Conservation (phyloP, 1,140 invertebrate species). For the Globodera ellingtonae region DNA sequence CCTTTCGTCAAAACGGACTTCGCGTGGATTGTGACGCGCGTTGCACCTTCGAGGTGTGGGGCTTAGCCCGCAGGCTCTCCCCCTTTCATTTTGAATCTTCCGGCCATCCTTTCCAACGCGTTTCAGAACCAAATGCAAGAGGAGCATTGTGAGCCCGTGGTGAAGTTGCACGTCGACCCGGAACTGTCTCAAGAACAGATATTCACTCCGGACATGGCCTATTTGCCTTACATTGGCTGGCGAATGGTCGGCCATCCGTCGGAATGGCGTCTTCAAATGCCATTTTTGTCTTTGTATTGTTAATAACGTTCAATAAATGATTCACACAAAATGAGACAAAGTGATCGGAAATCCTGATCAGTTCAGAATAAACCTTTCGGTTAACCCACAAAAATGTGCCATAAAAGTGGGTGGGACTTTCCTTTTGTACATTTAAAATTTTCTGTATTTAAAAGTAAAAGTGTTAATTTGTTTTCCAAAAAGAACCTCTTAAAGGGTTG, state of each 20-base stretch:
- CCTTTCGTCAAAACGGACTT: conserved; percentile 41
- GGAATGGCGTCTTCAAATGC: conserved; percentile 58
- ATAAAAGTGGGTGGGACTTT: no score
- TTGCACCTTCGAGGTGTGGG: conserved; percentile 41
- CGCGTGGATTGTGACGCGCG: conserved; percentile 49
- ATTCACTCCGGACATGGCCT: conserved; percentile 57
- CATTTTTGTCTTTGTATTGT: conserved; percentile 59
- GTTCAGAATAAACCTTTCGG: no score
- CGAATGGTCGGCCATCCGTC: conserved; percentile 62
- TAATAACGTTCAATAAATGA: not conserved
- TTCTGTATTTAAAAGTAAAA: no score
- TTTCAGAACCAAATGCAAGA: conserved; percentile 52
- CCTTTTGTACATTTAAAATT: no score
- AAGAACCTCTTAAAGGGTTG: no score
- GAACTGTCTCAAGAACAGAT: conserved; percentile 56
- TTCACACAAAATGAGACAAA: not conserved
- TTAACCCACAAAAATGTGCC: no score
- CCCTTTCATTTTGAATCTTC: no score
- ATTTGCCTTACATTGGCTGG: conserved; percentile 58
- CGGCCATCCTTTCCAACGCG: not conserved
- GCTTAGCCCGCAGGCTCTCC: no score
- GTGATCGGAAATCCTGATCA: no score
- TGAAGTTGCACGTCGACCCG: conserved; percentile 50
- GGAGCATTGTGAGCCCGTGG: conserved; percentile 47
- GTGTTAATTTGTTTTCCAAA: no score